Evolutionary conservation across 2,888 invertebrate species (phyloP).

Genomic region (Melipona beecheii): DNA sequence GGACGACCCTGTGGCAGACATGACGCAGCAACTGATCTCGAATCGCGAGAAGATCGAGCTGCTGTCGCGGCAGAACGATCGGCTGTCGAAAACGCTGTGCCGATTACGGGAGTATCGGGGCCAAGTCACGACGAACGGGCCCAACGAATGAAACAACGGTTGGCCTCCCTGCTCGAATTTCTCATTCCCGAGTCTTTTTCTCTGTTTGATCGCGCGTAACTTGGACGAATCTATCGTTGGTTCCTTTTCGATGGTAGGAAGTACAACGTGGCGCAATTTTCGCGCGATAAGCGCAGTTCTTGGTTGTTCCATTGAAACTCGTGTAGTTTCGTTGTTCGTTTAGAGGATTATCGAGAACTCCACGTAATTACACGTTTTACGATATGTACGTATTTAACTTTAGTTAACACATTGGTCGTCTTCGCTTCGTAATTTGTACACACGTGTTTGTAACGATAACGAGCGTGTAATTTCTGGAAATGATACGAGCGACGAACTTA

Average conservation of each 20-base stretch:
- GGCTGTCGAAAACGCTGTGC: slow-evolving; percentile 63
- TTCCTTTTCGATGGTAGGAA: background rate
- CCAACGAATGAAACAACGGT: slow-evolving; percentile 40
- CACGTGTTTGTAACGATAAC: no score
- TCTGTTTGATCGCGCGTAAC: background rate
- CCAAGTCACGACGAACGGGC: slow-evolving; percentile 36
- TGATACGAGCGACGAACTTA: no score
- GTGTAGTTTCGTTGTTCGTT: background rate
- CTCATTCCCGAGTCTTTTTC: background rate
- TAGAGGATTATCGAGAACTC: no score
- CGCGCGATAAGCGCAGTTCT: background rate
- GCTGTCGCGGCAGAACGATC: slow-evolving; percentile 70
- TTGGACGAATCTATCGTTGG: background rate
- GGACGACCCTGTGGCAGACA: slow-evolving; percentile 69
- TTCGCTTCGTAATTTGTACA: no score
- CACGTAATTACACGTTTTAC: no score
- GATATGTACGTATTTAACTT: no score
- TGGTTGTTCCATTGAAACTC: background rate
- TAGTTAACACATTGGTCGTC: no score
- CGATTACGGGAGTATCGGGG: slow-evolving; percentile 60
- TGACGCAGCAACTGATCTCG: slow-evolving; percentile 67
- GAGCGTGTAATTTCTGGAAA: no score
- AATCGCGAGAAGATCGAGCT: slow-evolving; percentile 70
- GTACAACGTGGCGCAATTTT: background rate
- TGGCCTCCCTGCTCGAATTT: slow-evolving; percentile 13